Evolutionary conservation across 2,888 invertebrate genomes (phyloP).

Genomic region (Hyppa rectilinea): DNA sequence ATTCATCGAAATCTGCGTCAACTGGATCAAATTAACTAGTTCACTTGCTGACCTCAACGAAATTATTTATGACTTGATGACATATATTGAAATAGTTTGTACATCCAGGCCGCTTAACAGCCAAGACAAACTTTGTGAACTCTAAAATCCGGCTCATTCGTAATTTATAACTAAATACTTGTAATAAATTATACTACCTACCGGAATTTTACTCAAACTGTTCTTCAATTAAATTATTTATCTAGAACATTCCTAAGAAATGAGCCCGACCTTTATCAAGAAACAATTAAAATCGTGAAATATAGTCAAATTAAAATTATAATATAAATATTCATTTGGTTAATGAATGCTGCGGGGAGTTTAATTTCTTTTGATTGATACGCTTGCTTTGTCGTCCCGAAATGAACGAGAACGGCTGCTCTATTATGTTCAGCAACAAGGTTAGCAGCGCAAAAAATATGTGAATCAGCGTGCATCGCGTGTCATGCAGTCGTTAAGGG

Average conservation of each 20-base stretch:
- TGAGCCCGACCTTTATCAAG: slow-evolving; percentile 44
- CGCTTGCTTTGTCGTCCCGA: slow-evolving; percentile 38
- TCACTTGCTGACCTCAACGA: slow-evolving; percentile 54
- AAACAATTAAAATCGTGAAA: slow-evolving; percentile 43
- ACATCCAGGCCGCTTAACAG: slow-evolving; percentile 37
- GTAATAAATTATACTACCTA: too few relatives aligned
- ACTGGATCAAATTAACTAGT: slow-evolving; percentile 54
- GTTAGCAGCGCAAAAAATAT: slow-evolving; percentile 63
- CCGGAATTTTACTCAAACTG: slow-evolving; percentile 26
- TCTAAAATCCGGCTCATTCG: slow-evolving; percentile 52
- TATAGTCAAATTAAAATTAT: slow-evolving; percentile 49
- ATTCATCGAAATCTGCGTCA: slow-evolving; percentile 50
- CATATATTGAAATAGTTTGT: slow-evolving; percentile 52
- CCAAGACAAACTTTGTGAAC: slow-evolving; percentile 50
- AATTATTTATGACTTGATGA: slow-evolving; percentile 61
- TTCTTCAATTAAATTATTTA: slow-evolving; percentile 50
- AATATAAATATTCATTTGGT: slow-evolving; percentile 54
- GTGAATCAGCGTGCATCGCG: slow-evolving; percentile 66
- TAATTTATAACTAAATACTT: slow-evolving; percentile 46
- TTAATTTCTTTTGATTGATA: slow-evolving; percentile 57
- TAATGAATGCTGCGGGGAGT: slow-evolving; percentile 46
- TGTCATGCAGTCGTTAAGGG: slow-evolving; percentile 69
- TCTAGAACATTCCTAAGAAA: slow-evolving; percentile 28
- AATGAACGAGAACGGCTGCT: slow-evolving; percentile 29
- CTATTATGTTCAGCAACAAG: slow-evolving; percentile 50